Evolutionary conservation across 2,113 vertebrate genomes (phyloP).

Genomic region (Zosterops pallidus): DNA sequence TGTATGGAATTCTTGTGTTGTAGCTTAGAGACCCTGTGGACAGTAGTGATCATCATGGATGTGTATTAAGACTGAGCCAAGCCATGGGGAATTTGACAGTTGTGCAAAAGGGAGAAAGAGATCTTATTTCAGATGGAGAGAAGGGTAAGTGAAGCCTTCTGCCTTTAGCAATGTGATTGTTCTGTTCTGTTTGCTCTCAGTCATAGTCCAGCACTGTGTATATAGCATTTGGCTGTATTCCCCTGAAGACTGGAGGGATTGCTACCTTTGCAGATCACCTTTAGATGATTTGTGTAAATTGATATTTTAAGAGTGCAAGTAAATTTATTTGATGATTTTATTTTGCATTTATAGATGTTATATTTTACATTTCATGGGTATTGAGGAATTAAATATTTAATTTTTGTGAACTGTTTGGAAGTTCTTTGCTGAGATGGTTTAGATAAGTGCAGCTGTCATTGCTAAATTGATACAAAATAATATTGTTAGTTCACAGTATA

Average conservation of each 20-base stretch:
- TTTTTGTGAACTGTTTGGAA: neutral
- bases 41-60: conserved; percentile 77
- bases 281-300: neutral
- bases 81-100: conserved; percentile 93
- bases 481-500: neutral
- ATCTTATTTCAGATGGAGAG: conserved; percentile 90
- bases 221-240: neutral
- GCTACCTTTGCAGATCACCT: neutral
- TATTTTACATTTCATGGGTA: neutral
- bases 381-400: neutral
- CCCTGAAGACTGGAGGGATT: neutral
- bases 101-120: conserved; percentile 90
- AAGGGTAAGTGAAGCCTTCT: conserved; percentile 79
- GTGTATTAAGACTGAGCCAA: conserved; percentile 85
- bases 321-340: neutral
- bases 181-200: neutral
- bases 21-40: conserved; percentile 86
- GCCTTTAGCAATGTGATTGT: neutral
- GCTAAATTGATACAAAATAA: neutral
- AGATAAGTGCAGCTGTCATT: neutral
- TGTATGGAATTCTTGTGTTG: conserved; percentile 49
- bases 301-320: neutral
- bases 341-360: neutral
- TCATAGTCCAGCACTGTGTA: neutral
- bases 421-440: neutral